phyloP scores from a whole-genome alignment of 2,888 invertebrate genomes.

The Rhopalosiphum nymphaeae region DNA sequence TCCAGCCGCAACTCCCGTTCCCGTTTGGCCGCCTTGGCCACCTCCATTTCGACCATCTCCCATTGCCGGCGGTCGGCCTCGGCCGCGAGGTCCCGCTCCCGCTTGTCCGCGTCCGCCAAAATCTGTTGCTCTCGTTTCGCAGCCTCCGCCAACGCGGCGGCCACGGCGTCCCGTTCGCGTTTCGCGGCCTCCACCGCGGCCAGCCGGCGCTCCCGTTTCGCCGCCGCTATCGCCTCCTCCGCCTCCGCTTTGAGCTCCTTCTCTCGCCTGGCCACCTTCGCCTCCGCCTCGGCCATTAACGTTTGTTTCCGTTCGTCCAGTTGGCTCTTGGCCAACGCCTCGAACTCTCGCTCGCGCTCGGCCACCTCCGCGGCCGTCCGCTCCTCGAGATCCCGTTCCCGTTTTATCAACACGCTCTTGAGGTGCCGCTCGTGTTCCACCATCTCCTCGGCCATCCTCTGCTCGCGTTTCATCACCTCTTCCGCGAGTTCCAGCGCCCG shows the following conservation, averaged over 20 bases:
- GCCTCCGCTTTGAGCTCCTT: constrained; percentile 12
- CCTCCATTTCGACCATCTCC: background rate
- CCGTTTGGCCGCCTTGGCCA: constrained; percentile 7
- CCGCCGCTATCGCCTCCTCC: background rate
- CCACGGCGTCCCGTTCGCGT: constrained; percentile 23
- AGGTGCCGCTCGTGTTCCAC: constrained; percentile 73
- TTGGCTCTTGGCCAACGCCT: constrained; percentile 74
- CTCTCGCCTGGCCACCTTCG: background rate
- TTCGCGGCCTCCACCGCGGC: constrained; percentile 27
- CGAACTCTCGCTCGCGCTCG: constrained; percentile 78
- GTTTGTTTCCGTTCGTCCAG: background rate
- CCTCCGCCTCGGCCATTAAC: constrained; percentile 19
- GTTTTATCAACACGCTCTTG: background rate
- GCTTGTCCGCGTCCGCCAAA: constrained; percentile 36
- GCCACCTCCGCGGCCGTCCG: background rate
- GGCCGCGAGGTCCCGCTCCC: background rate
- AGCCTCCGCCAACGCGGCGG: background rate
- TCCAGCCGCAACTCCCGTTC: constrained; percentile 32
- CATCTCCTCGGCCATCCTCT: constrained; percentile 17
- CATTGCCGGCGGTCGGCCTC: constrained; percentile 4
- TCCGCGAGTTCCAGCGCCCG: background rate
- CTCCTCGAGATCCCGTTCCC: background rate
- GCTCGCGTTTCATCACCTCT: constrained; percentile 19
- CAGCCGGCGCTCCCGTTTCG: constrained; percentile 37
- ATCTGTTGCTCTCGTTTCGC: constrained; percentile 43